Evolutionary conservation across 1,140 invertebrate species (phyloP), one percentile per base, ranked within the genome.

Genomic region (Periplaneta americana): DNA sequence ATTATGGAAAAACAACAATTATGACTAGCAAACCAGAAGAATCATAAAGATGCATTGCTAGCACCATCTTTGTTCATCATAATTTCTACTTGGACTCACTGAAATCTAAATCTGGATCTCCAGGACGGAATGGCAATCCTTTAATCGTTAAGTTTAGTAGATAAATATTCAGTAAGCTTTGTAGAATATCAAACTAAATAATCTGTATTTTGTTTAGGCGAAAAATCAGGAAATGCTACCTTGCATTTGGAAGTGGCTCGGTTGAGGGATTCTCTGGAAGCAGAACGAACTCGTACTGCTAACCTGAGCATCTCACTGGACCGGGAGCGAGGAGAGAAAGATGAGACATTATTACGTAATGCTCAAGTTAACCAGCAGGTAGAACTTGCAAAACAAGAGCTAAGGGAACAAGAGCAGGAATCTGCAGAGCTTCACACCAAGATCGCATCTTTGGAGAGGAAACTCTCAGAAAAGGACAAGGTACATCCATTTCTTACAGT

Each of bases 281-380:
- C 34, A 39, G 82, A 83, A 78, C 28, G 48, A 35, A 74, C 32
- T 37, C 57, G 48, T 13, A 48, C 22, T 66, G 34, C 28, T 18
- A 48, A 83, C n/a, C 33, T 81, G 17, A 31, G 32, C n/a, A 66
- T 37, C 36, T 86, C 84, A 74, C 66, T 89, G 15, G 86, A 89
- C 33, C 88, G 86, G 33, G 93, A 95, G 82, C 91, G 90, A 35
- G 88, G 92, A 80, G 95, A 96, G 81, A 96, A 95, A 84, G 93
- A 96, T 86, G 92, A 93, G 17, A 92, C 93, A 1, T 87, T 96
- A 78, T 84, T 97, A 37, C 91, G 95, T 34, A 97, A 96, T 86
- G 95, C 95, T 6, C 93, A 96, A 87, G 93, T 96, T 81, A 96
- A 95, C 0, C 95, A 96, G 86, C 93, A 95, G 80, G 91, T 94